phyloP scores from a whole-genome alignment of 2,797 vertebrate species.

The Argya squamiceps region DNA sequence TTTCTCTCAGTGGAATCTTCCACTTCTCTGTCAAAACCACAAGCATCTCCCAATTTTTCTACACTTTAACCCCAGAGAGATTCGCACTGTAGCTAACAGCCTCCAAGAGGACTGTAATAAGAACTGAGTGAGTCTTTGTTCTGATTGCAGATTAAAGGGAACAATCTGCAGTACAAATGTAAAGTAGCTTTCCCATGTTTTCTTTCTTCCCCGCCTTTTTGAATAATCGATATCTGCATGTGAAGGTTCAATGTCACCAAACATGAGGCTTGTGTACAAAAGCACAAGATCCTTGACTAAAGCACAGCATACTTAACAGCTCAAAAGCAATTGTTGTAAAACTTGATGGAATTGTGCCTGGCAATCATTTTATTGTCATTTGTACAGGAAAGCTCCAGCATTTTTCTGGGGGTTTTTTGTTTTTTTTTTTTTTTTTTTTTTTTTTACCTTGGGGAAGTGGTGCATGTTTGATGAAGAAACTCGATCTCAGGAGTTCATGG shows the following conservation, averaged over 20 bases:
- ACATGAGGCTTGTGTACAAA: slow-evolving; percentile 67
- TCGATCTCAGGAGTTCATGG: slow-evolving; percentile 56
- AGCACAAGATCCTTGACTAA: slow-evolving; percentile 75
- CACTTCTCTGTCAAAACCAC: slow-evolving; percentile 62
- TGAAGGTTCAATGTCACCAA: slow-evolving; percentile 72
- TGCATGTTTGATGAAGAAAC: slow-evolving; percentile 60
- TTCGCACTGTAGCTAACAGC: slow-evolving; percentile 46
- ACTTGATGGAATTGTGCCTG: slow-evolving; percentile 64
- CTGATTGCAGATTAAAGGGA: slow-evolving; percentile 59
- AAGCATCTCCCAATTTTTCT: slow-evolving; percentile 70
- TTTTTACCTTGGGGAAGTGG: slow-evolving; percentile 25
- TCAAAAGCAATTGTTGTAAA: slow-evolving; percentile 74
- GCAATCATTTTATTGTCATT: slow-evolving; percentile 69
- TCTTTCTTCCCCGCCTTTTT: slow-evolving; percentile 32
- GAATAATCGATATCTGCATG: slow-evolving; percentile 66
- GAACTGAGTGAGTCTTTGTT: slow-evolving; percentile 53
- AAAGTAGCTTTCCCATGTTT: slow-evolving; percentile 59
- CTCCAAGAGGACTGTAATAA: slow-evolving; percentile 27
- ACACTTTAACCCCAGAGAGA: slow-evolving; percentile 57
- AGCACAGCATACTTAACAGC: slow-evolving; percentile 68
- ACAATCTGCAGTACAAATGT: slow-evolving; percentile 37
- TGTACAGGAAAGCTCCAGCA: slow-evolving; percentile 53
- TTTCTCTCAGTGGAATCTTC: slow-evolving; percentile 55
- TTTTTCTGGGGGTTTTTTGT: slow-evolving; percentile 53
- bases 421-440: not conserved